Percentiles rank a stretch among this genome's conserved stretches.
Evolutionary conservation across 2,797 vertebrate species (phyloP).

Genomic region (Alcedo atthis): DNA sequence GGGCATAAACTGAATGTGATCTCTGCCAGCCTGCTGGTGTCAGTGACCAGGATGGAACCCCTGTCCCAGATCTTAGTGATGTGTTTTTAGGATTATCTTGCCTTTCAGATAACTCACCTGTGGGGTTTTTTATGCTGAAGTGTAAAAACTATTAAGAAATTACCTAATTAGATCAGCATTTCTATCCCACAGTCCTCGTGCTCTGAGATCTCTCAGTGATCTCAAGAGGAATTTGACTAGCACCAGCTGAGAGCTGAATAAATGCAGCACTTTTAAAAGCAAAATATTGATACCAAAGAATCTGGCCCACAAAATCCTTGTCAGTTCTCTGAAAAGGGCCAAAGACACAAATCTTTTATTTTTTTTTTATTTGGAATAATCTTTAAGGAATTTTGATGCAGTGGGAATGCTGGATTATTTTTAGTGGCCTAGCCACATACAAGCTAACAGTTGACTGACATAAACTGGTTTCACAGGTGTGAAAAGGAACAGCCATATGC

Average conservation of each 20-base stretch:
- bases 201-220: conserved; percentile 39
- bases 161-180: conserved; percentile 49
- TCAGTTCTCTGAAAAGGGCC: neutral
- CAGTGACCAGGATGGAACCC: neutral
- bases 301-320: conserved; percentile 6
- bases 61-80: neutral
- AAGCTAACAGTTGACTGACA: neutral
- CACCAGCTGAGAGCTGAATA: conserved; percentile 22
- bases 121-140: neutral
- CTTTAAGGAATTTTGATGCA: neutral
- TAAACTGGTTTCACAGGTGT: neutral
- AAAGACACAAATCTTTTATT: neutral
- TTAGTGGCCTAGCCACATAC: neutral
- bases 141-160: conserved; percentile 49
- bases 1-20: neutral
- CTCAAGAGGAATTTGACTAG: conserved; percentile 21
- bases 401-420: neutral
- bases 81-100: neutral
- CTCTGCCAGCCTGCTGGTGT: neutral
- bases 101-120: conserved; percentile 3
- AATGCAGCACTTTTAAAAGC: neutral
- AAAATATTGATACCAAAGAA: neutral
- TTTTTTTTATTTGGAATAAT: conserved; percentile 19
- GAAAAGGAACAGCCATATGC: conserved; percentile 37
- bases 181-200: conserved; percentile 18